A percentile compares a stretch with the other conserved stretches of the same genome.
Evolutionary conservation across 2,797 vertebrate genomes (phyloP).

Genomic region (Gadopsis bispinosus): DNA sequence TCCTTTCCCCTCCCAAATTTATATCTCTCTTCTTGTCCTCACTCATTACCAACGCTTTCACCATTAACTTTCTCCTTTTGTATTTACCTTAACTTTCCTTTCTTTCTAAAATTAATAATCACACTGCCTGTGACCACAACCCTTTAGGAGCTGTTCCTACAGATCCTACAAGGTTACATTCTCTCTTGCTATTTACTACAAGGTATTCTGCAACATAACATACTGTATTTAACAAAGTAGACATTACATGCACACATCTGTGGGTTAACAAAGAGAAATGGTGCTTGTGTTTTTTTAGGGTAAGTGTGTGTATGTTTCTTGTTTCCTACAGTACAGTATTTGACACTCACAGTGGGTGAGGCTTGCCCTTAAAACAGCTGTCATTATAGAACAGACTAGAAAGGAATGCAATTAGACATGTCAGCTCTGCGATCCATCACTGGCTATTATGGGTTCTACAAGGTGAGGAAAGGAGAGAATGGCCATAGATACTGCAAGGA

Average conservation of each 20-base stretch:
- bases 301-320: conserved; percentile 49
- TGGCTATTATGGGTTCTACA: conserved; percentile 89
- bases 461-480: conserved; percentile 88
- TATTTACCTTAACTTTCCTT: background rate
- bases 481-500: conserved; percentile 51
- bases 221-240: background rate
- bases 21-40: background rate
- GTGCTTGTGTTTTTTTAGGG: conserved; percentile 14
- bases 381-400: conserved; percentile 91
- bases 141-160: background rate
- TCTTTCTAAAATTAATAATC: background rate
- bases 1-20: background rate
- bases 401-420: conserved; percentile 93
- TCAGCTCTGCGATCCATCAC: conserved; percentile 92
- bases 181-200: conserved; percentile 1
- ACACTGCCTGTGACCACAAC: background rate
- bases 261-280: background rate
- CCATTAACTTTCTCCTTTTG: background rate
- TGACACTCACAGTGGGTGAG: conserved; percentile 72
- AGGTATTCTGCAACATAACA: conserved; percentile 22
- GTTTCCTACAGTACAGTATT: conserved; percentile 79
- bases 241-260: conserved; percentile 6
- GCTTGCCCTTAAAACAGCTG: conserved; percentile 92
- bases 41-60: background rate
- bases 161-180: conserved; percentile 10